Percentiles rank a stretch among this genome's conserved stretches.
phyloP scores from a whole-genome alignment of 2,797 vertebrate genomes.

The Eurystomus glaucurus region DNA sequence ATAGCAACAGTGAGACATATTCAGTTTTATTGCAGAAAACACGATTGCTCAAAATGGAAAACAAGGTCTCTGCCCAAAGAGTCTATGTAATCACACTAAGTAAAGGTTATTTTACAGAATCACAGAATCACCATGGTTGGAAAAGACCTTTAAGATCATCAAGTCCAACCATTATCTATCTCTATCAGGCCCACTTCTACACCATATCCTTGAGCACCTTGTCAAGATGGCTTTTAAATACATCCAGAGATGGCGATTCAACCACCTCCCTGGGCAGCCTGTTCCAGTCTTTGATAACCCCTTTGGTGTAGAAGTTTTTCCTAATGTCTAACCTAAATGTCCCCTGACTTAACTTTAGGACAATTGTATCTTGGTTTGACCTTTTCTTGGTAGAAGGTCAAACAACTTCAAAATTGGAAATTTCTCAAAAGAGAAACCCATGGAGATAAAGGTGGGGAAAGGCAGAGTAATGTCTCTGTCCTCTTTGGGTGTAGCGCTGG shows the following conservation, averaged over 20 bases:
- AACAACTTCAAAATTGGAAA: neutral
- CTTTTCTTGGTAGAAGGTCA: neutral
- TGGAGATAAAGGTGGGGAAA: neutral
- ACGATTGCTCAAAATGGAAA: slow-evolving; percentile 37
- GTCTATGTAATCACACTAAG: neutral
- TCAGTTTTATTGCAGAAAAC: slow-evolving; percentile 44
- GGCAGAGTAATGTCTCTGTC: neutral
- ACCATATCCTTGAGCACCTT: no score
- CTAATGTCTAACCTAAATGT: no score
- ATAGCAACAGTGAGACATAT: slow-evolving; percentile 58
- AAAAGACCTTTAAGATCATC: no score
- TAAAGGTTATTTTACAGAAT: neutral
- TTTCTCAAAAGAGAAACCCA: neutral
- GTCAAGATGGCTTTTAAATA: no score
- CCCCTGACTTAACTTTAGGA: neutral
- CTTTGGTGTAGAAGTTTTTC: no score
- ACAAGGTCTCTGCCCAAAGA: slow-evolving; percentile 27
- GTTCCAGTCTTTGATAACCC: no score
- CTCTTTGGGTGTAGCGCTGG: fast-evolving
- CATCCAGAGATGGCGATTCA: no score
- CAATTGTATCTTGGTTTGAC: neutral
- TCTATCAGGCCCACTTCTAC: no score
- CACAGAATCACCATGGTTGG: no score
- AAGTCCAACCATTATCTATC: no score
- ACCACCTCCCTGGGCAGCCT: no score